Conservation (phyloP, 2,888 invertebrate species). For the Drosophila meridiana region DNA sequence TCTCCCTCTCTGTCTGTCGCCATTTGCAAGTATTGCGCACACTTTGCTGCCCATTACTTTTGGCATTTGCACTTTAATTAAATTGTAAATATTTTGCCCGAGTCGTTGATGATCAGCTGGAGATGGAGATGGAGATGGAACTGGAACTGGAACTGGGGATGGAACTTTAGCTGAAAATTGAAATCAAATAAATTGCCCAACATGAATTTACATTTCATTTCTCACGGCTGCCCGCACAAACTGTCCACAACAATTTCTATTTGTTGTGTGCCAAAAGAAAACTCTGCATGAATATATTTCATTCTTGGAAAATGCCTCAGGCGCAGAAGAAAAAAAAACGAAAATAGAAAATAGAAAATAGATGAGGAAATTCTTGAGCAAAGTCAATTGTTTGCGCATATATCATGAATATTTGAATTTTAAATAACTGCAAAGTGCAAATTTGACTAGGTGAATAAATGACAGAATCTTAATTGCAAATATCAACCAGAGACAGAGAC, state of each 20-base stretch:
- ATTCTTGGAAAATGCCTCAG: not conserved
- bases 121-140: constrained; percentile 31
- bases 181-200: constrained; percentile 53
- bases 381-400: constrained; percentile 16
- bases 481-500: not conserved
- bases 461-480: constrained; percentile 26
- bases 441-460: constrained; percentile 33
- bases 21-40: constrained; percentile 12
- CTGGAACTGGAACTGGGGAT: constrained; percentile 25
- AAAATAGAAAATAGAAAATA: not conserved
- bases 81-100: constrained; percentile 71
- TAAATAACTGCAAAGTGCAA: constrained; percentile 29
- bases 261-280: constrained; percentile 14
- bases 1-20: not conserved
- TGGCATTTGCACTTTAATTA: constrained; percentile 72
- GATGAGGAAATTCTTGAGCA: not conserved
- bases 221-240: constrained; percentile 37
- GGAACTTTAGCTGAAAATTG: constrained; percentile 40
- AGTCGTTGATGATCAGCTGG: constrained; percentile 26
- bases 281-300: not conserved
- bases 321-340: not conserved
- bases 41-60: constrained; percentile 52
- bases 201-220: constrained; percentile 52
- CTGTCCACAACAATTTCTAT: constrained; percentile 25
- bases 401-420: constrained; percentile 24